Evolutionary conservation across 2,888 invertebrate species (phyloP).

Genomic region (Sarcophaga variegata): DNA sequence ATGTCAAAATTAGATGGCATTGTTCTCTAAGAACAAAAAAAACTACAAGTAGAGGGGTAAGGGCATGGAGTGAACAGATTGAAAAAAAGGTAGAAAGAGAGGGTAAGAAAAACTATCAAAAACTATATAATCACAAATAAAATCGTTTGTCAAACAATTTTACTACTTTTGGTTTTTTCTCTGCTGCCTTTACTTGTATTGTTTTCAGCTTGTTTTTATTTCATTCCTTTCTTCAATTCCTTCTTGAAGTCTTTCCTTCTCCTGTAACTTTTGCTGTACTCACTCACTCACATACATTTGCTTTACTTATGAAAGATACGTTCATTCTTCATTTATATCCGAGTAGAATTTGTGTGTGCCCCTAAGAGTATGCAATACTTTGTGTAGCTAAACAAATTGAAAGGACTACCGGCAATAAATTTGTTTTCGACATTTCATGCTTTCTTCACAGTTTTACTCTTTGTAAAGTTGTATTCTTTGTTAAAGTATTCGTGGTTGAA

Average conservation of each 20-base stretch:
- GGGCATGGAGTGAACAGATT: neutral
- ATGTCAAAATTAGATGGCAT: conserved; percentile 5
- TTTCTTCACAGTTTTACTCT: neutral
- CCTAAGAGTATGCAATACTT: neutral
- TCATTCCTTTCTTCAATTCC: neutral
- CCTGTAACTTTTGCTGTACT: neutral
- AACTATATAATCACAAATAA: conserved; percentile 53
- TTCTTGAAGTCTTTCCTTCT: neutral
- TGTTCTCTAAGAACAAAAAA: neutral
- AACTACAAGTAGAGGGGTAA: neutral
- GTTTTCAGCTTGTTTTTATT: neutral
- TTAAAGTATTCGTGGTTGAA: too few relatives aligned
- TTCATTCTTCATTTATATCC: too few relatives aligned
- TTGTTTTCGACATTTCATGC: conserved; percentile 32
- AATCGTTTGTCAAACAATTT: conserved; percentile 57
- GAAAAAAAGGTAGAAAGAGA: neutral
- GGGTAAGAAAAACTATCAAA: conserved; percentile 38
- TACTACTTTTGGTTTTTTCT: neutral
- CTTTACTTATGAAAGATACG: too few relatives aligned
- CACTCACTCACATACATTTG: neutral
- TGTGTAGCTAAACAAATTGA: neutral
- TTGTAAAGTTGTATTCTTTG: too few relatives aligned
- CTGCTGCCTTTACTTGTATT: neutral
- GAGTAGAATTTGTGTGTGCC: too few relatives aligned
- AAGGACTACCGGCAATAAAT: conserved; percentile 37